A percentile compares a stretch with the other conserved stretches of the same genome.
These are phyloP conservation scores for Brachyistius frenatus DNA, from an alignment of 2,113 vertebrate species.

Conservation along the genomic window DNA sequence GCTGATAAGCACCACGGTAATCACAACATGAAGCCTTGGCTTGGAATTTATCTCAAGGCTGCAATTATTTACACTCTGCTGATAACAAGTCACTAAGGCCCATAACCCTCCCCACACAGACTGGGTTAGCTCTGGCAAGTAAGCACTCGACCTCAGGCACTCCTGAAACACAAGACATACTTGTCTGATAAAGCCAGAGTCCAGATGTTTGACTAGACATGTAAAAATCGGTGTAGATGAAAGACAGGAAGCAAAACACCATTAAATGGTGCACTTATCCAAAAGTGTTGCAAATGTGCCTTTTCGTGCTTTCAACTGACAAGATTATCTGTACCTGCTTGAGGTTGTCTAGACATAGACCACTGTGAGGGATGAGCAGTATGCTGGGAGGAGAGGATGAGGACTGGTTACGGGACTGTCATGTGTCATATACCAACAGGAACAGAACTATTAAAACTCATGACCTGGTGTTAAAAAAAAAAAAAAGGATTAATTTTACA, in stretches of 20 bases:
- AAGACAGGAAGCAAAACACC: background rate
- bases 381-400: background rate
- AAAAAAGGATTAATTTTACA: no score
- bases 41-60: constrained; percentile 66
- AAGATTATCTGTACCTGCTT: background rate
- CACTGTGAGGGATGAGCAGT: background rate
- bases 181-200: constrained; percentile 5
- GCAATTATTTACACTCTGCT: constrained; percentile 71
- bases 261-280: background rate
- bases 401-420: background rate
- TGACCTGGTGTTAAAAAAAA: no score
- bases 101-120: constrained; percentile 2
- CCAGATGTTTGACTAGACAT: constrained; percentile 21
- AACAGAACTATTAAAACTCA: background rate
- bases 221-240: background rate
- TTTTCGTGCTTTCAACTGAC: background rate
- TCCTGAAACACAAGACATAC: constrained; percentile 9
- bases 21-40: constrained; percentile 40
- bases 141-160: background rate
- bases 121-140: background rate
- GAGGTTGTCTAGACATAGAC: background rate
- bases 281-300: background rate
- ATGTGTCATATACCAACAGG: background rate
- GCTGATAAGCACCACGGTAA: constrained; percentile 47
- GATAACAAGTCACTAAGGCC: constrained; percentile 55